Evolutionary conservation across 23 tunicate species (phyloP).

Genomic region (Corella eumyota): DNA sequence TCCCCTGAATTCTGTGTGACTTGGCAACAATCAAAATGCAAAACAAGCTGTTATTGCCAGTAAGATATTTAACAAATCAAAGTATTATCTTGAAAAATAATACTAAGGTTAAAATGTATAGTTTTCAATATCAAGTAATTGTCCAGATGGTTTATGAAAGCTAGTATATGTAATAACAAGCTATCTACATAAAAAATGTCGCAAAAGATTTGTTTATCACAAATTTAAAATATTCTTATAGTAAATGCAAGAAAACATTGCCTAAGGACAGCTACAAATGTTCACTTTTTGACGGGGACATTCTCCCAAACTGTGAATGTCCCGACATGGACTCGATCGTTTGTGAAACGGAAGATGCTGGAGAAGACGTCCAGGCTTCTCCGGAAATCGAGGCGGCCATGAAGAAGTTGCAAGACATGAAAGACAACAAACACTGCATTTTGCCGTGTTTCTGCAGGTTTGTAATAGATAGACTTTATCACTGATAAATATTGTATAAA

Average conservation of each 20-base stretch:
- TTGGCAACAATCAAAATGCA: constrained; percentile 22
- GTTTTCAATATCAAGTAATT: background rate
- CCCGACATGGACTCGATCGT: constrained; percentile 9
- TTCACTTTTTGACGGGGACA: constrained; percentile 5
- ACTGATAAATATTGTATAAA: background rate
- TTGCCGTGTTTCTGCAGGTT: constrained; percentile 29
- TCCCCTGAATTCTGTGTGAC: constrained; percentile 12
- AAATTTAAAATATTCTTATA: constrained; percentile 3
- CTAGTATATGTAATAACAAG: too few species aligned
- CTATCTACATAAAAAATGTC: too few species aligned
- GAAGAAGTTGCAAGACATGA: constrained; percentile 1
- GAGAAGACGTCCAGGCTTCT: background rate
- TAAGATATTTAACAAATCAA: background rate
- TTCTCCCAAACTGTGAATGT: constrained; percentile 21
- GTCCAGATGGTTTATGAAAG: too few species aligned
- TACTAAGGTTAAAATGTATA: background rate
- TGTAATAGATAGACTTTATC: background rate
- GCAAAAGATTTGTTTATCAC: too few species aligned
- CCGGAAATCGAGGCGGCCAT: constrained; percentile 4
- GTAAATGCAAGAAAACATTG: constrained; percentile 20
- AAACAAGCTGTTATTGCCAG: constrained; percentile 27
- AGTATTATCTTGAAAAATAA: too few species aligned
- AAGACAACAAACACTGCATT: constrained; percentile 11
- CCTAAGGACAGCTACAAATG: constrained; percentile 10
- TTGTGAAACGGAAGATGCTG: constrained; percentile 8